Evolutionary conservation across 1,140 invertebrate genomes (phyloP).

Genomic region (Anastrepha ludens): DNA sequence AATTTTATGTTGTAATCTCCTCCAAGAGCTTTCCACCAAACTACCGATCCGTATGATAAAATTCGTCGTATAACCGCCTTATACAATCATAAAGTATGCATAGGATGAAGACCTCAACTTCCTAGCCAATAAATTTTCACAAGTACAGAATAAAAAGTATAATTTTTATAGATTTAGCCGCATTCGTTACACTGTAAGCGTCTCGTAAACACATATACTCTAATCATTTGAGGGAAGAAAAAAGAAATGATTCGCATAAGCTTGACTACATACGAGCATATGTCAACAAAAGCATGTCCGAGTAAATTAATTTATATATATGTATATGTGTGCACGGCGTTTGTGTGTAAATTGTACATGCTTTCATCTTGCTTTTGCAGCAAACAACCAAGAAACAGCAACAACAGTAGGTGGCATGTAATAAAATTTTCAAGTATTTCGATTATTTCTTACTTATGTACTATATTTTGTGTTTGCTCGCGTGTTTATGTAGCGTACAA

Average conservation of each 20-base stretch:
- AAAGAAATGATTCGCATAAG: background rate
- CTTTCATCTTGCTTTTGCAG: background rate
- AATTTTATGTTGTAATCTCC: too few species aligned
- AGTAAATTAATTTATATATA: slow-evolving; percentile 31
- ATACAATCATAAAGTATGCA: too few species aligned
- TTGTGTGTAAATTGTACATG: background rate
- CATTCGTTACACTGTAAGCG: background rate
- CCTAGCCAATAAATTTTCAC: too few species aligned
- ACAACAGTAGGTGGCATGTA: slow-evolving; percentile 14
- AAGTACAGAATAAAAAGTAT: too few species aligned
- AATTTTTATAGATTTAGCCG: too few species aligned
- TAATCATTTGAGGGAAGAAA: background rate
- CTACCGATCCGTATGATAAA: too few species aligned
- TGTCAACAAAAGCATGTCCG: slow-evolving; percentile 19
- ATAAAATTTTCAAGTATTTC: slow-evolving; percentile 43
- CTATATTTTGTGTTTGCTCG: background rate
- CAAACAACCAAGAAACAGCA: background rate
- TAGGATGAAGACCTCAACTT: too few species aligned
- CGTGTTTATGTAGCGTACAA: slow-evolving; percentile 12
- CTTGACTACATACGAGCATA: background rate
- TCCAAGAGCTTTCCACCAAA: too few species aligned
- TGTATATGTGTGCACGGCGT: background rate
- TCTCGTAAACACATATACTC: background rate
- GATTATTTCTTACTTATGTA: slow-evolving; percentile 47
- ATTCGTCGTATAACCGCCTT: too few species aligned